These are phyloP conservation scores for Sylvicola fuscatus DNA, from an alignment of 2,888 invertebrate genomes.

Conservation along the genomic window DNA sequence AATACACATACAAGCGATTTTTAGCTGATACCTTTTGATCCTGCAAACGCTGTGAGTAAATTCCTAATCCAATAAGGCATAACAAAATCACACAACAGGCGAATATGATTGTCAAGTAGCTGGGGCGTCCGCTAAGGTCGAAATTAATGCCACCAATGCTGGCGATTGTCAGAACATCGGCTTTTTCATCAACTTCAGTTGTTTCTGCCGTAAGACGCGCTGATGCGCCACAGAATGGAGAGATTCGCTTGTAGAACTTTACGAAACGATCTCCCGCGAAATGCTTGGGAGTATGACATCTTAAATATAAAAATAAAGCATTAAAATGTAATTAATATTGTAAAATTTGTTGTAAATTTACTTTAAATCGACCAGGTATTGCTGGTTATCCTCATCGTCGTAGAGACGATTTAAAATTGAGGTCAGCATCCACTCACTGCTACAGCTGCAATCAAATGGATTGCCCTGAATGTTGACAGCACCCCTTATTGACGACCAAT, in stretches of 20 bases:
- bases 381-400: conserved; percentile 4
- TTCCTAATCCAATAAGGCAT: conserved; percentile 2
- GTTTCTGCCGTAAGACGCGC: too few species aligned
- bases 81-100: conserved; percentile 4
- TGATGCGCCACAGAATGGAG: conserved; percentile 4
- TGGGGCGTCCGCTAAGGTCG: conserved; percentile 1
- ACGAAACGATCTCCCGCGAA: conserved; percentile 5
- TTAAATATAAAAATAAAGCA: not conserved
- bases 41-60: conserved; percentile 3
- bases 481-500: conserved; percentile 6
- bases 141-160: not conserved
- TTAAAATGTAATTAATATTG: not conserved
- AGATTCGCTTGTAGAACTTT: conserved; percentile 4
- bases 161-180: too few species aligned
- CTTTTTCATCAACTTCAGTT: too few species aligned
- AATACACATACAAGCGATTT: conserved; percentile 4
- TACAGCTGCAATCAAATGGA: conserved; percentile 7
- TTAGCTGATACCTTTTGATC: conserved; percentile 1
- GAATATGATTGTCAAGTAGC: conserved; percentile 4
- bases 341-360: not conserved
- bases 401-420: conserved; percentile 5
- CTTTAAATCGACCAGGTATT: conserved; percentile 4
- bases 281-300: conserved; percentile 5
- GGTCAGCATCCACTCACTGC: conserved; percentile 6
- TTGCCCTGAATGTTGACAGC: conserved; percentile 7